A percentile compares a stretch with the other conserved stretches of the same genome.
phyloP scores from a whole-genome alignment of 2,797 vertebrate genomes.

The Etheostoma perlongum region DNA sequence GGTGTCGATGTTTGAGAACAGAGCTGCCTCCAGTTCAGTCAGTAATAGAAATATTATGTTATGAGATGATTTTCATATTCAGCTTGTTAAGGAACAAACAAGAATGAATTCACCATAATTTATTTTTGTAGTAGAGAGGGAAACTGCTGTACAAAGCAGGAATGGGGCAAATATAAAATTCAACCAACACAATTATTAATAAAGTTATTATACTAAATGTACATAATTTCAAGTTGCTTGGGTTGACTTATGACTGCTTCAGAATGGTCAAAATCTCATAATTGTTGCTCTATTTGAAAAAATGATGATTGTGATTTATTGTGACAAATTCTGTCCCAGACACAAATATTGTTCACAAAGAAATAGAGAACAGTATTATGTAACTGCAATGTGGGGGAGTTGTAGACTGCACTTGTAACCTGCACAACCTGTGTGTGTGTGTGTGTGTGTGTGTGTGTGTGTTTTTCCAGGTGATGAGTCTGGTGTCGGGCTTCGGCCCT shows the following conservation, averaged over 20 bases:
- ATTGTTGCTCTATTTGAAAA: no score
- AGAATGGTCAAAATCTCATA: neutral
- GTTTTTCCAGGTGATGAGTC: conserved; percentile 90
- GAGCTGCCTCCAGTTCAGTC: neutral
- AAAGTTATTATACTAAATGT: no score
- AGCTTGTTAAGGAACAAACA: neutral
- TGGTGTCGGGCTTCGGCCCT: conserved; percentile 94
- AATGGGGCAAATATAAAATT: no score
- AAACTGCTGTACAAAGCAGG: no score
- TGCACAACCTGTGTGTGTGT: no score
- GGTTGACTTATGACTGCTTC: neutral
- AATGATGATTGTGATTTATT: neutral
- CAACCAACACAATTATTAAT: no score
- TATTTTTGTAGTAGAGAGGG: no score
- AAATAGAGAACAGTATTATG: no score
- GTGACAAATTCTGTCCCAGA: neutral
- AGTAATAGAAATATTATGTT: neutral
- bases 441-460: neutral
- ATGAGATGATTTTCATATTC: neutral
- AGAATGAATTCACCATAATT: no score
- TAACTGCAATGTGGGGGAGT: no score
- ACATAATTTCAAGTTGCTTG: neutral
- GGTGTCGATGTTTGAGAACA: conserved; percentile 1
- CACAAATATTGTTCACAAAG: no score
- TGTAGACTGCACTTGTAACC: no score